Evolutionary conservation across 1,140 invertebrate species (phyloP).

Genomic region (Pseudomyrmex pallidus): DNA sequence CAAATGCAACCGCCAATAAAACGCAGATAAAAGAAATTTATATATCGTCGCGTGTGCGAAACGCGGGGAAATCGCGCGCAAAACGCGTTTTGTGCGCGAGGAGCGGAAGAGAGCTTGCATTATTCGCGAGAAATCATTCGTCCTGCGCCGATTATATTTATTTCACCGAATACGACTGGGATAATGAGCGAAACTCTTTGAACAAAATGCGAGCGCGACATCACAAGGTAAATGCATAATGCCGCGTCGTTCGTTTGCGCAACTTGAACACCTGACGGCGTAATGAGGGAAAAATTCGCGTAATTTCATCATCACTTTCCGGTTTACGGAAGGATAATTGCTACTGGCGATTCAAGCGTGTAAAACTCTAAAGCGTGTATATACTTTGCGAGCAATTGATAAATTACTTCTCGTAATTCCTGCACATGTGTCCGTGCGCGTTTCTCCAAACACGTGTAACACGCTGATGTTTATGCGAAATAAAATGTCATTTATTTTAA

Average conservation of each 20-base stretch:
- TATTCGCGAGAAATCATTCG: constrained; percentile 19
- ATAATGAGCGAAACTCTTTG: constrained; percentile 18
- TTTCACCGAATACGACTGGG: background rate
- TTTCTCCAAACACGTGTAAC: background rate
- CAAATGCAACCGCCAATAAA: background rate
- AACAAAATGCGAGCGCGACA: background rate
- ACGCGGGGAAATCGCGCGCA: background rate
- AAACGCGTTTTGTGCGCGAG: background rate
- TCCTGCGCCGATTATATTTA: constrained; percentile 24
- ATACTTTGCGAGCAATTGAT: background rate
- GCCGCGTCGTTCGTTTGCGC: constrained; percentile 15
- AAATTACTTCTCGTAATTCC: constrained; percentile 27
- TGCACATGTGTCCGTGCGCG: background rate
- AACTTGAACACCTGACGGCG: constrained; percentile 23
- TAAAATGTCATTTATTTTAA: background rate
- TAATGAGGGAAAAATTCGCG: constrained; percentile 4
- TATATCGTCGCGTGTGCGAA: background rate
- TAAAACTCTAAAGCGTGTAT: background rate
- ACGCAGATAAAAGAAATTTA: background rate
- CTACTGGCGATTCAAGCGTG: background rate
- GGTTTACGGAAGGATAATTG: constrained; percentile 26
- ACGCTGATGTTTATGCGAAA: background rate
- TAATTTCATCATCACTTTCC: background rate
- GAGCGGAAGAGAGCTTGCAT: background rate
- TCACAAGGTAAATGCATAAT: constrained; percentile 26